Evolutionary conservation across 2,888 invertebrate species (phyloP).

Genomic region (Meiosimyza platycephala): DNA sequence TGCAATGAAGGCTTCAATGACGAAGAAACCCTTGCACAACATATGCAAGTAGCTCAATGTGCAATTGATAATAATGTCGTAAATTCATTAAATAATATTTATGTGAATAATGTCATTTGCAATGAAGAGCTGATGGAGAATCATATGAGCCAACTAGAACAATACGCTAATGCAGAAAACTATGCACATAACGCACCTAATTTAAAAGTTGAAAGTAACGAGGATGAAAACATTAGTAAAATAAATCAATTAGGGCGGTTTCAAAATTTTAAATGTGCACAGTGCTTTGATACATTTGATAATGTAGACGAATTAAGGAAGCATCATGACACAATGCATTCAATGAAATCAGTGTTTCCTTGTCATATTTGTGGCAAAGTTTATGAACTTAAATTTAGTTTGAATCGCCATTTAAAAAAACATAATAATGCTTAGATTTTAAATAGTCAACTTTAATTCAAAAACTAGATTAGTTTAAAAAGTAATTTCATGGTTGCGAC

Average conservation of each 20-base stretch:
- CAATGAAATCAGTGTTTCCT: constrained; percentile 41
- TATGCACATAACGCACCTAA: neutral
- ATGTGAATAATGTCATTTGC: neutral
- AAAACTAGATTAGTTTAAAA: no score
- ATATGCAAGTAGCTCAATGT: neutral
- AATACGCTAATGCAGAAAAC: neutral
- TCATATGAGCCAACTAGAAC: neutral
- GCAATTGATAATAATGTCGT: neutral
- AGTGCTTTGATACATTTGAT: constrained; percentile 50
- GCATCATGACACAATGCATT: constrained; percentile 47
- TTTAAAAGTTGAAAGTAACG: neutral
- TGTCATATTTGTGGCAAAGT: constrained; percentile 54
- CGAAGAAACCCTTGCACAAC: constrained; percentile 3
- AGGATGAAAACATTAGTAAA: constrained; percentile 13
- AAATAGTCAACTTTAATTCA: neutral
- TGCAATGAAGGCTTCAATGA: constrained; percentile 7
- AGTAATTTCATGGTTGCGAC: no score
- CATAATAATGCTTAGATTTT: constrained; percentile 46
- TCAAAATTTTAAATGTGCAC: constrained; percentile 49
- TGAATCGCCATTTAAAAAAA: constrained; percentile 55
- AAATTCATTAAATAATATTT: neutral
- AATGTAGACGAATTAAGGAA: constrained; percentile 48
- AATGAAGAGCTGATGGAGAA: constrained; percentile 5
- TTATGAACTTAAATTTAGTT: constrained; percentile 56
- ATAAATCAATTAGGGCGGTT: neutral